Evolutionary conservation across 2,888 invertebrate species (phyloP).

Genomic region (Clusia tigrina): DNA sequence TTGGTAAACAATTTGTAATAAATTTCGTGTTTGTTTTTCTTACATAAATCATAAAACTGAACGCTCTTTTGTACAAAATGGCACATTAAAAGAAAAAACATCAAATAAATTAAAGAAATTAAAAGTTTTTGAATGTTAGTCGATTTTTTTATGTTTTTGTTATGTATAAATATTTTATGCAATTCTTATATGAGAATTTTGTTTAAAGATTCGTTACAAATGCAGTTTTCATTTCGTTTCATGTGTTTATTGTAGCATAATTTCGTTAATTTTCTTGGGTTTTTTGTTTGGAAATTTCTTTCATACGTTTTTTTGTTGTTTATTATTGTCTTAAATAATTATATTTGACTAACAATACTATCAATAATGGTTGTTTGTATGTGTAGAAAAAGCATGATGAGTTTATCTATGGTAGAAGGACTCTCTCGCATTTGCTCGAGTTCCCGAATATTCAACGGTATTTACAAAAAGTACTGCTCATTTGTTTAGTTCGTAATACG

Average conservation of each 20-base stretch:
- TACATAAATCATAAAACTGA: slow-evolving; percentile 5
- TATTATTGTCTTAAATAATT: slow-evolving; percentile 57
- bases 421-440: too few species aligned
- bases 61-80: slow-evolving; percentile 1
- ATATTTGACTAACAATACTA: slow-evolving; percentile 46
- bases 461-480: slow-evolving; percentile 9
- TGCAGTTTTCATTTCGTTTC: background rate
- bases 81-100: background rate
- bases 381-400: slow-evolving; percentile 14
- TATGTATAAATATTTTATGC: background rate
- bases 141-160: background rate
- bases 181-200: background rate
- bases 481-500: too few species aligned
- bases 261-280: slow-evolving; percentile 3
- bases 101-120: background rate
- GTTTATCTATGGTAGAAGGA: slow-evolving; percentile 18
- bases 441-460: too few species aligned
- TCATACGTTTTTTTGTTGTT: slow-evolving; percentile 34
- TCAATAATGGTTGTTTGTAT: slow-evolving; percentile 28
- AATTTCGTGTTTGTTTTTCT: slow-evolving; percentile 3
- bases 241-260: slow-evolving; percentile 10
- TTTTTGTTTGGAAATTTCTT: slow-evolving; percentile 16
- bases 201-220: slow-evolving; percentile 14
- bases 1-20: slow-evolving; percentile 34
- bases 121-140: background rate